phyloP scores from a whole-genome alignment of 2,888 invertebrate genomes.

The Sisyra nigra region DNA sequence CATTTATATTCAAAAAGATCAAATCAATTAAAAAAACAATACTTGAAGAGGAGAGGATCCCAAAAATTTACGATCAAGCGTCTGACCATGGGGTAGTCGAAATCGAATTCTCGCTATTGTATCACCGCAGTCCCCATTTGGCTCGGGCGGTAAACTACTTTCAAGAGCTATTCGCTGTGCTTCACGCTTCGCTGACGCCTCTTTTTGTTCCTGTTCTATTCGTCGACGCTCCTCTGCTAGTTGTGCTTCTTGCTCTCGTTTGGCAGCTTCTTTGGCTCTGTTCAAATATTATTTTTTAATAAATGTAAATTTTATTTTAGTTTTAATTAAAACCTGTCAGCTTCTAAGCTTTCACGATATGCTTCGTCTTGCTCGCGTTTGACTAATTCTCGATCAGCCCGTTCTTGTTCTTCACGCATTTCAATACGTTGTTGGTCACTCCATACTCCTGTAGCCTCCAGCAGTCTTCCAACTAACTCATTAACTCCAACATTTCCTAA shows the following conservation, averaged over 20 bases:
- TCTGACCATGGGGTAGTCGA: constrained; percentile 61
- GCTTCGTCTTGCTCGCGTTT: constrained; percentile 90
- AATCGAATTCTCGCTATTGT: constrained; percentile 62
- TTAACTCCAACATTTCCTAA: constrained; percentile 73
- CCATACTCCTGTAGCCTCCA: constrained; percentile 78
- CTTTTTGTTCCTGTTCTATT: constrained; percentile 56
- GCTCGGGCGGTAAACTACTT: constrained; percentile 57
- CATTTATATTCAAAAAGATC: neutral
- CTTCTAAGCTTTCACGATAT: constrained; percentile 76
- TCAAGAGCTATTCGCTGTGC: constrained; percentile 44
- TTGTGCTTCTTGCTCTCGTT: constrained; percentile 56
- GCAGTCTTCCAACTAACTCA: constrained; percentile 71
- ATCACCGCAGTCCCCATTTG: constrained; percentile 35
- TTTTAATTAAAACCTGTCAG: constrained; percentile 50
- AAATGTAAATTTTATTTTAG: too few species aligned
- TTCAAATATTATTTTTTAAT: constrained; percentile 8
- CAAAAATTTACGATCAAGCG: constrained; percentile 63
- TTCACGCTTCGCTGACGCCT: constrained; percentile 60
- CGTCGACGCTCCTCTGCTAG: constrained; percentile 55
- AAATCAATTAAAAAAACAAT: constrained; percentile 9
- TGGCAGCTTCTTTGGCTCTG: constrained; percentile 78
- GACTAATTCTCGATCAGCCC: constrained; percentile 75
- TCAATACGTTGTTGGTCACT: constrained; percentile 61
- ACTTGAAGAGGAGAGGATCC: constrained; percentile 39
- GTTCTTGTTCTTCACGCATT: constrained; percentile 69